These are phyloP conservation scores for Melitaea cinxia DNA, from an alignment of 1,140 invertebrate genomes.

Conservation along the genomic window DNA sequence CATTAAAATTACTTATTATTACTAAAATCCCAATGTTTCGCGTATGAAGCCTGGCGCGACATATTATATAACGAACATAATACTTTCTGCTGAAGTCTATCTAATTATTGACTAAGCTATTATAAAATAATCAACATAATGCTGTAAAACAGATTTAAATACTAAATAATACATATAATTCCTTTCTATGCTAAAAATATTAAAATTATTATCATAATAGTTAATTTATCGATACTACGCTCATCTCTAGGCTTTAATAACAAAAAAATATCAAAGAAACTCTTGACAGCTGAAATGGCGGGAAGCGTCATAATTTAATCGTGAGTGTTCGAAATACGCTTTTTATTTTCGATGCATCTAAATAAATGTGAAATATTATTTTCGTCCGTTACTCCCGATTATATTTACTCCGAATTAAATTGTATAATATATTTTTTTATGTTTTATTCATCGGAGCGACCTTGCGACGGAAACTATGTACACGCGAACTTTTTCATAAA, in stretches of 20 bases:
- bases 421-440: neutral
- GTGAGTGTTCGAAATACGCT: neutral
- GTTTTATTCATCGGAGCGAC: neutral
- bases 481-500: neutral
- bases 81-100: neutral
- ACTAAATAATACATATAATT: neutral
- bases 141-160: neutral
- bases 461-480: neutral
- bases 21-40: too few species aligned
- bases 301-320: conserved; percentile 34
- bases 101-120: neutral
- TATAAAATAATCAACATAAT: neutral
- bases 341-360: conserved; percentile 2
- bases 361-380: neutral
- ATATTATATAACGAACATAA: neutral
- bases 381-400: neutral
- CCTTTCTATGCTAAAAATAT: neutral
- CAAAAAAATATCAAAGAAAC: conserved; percentile 21
- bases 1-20: too few species aligned
- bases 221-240: conserved; percentile 11
- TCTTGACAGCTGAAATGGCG: conserved; percentile 42
- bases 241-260: conserved; percentile 20
- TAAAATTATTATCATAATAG: neutral
- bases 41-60: neutral
- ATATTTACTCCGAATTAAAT: neutral